These are phyloP conservation scores for Malaclemys terrapin DNA, from an alignment of 2,113 vertebrate species.

Conservation along the genomic window DNA sequence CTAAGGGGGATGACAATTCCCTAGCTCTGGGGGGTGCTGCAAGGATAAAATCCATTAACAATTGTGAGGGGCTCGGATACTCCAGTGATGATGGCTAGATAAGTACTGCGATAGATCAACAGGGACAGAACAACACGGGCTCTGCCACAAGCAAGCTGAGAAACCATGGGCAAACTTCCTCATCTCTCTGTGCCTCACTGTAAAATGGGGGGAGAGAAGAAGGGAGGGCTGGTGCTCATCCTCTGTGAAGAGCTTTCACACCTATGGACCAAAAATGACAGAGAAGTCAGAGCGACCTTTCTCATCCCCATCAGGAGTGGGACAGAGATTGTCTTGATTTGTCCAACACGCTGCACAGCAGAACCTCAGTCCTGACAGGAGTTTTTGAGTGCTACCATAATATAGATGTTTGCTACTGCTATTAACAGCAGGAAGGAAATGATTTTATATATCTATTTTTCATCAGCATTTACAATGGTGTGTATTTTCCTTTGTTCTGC, in stretches of 20 bases:
- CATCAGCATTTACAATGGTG: background rate
- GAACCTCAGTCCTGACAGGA: background rate
- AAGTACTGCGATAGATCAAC: background rate
- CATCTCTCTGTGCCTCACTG: background rate
- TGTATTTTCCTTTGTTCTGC: background rate
- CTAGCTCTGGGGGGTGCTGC: background rate
- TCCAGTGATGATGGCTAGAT: accelerated
- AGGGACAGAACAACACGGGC: accelerated
- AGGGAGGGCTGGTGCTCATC: accelerated
- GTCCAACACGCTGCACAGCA: background rate
- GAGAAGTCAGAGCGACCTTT: background rate
- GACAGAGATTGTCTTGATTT: background rate
- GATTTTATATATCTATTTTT: background rate
- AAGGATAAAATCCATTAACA: background rate
- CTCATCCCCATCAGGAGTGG: background rate
- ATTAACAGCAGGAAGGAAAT: background rate
- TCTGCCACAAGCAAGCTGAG: background rate
- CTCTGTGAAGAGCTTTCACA: background rate
- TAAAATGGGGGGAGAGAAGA: background rate
- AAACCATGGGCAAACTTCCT: background rate
- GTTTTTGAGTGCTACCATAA: background rate
- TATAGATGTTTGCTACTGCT: background rate
- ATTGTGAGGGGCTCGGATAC: background rate
- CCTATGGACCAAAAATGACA: too few relatives aligned
- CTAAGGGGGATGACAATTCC: background rate